Percentiles rank a stretch among this genome's conserved stretches.
Conservation (phyloP, 2,888 invertebrate species). For the Lamproptera curius region DNA sequence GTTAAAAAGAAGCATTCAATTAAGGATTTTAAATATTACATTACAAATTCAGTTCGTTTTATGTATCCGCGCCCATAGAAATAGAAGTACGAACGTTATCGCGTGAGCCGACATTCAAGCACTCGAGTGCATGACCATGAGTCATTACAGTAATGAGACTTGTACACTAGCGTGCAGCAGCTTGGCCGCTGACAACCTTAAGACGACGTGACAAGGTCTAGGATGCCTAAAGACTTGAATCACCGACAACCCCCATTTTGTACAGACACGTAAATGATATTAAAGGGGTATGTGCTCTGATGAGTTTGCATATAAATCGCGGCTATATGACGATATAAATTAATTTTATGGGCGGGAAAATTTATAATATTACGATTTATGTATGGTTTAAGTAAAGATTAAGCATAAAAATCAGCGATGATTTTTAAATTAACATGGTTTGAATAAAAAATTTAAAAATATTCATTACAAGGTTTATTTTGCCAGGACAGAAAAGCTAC, state of each 20-base stretch:
- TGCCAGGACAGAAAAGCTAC: no score
- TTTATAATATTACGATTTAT: no score
- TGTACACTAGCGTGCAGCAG: not conserved
- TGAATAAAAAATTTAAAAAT: no score
- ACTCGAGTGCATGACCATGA: constrained; percentile 1
- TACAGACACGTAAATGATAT: not conserved
- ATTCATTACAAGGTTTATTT: no score
- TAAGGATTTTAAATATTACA: no score
- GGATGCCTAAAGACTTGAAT: not conserved
- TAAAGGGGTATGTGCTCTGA: not conserved
- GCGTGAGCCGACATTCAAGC: not conserved
- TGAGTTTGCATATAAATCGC: not conserved
- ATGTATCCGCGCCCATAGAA: no score
- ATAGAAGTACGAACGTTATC: not conserved
- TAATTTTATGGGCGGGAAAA: no score
- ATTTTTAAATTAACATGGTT: no score
- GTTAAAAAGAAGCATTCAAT: no score
- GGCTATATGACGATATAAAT: not conserved
- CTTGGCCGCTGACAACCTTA: not conserved
- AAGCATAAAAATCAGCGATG: no score
- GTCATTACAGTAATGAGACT: constrained; percentile 3
- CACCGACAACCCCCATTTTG: not conserved
- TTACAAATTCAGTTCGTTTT: no score
- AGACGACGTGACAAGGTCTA: not conserved
- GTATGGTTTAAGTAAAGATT: no score